These are phyloP conservation scores for Ornithoptera priamus DNA, from an alignment of 2,888 invertebrate species.

Conservation along the genomic window DNA sequence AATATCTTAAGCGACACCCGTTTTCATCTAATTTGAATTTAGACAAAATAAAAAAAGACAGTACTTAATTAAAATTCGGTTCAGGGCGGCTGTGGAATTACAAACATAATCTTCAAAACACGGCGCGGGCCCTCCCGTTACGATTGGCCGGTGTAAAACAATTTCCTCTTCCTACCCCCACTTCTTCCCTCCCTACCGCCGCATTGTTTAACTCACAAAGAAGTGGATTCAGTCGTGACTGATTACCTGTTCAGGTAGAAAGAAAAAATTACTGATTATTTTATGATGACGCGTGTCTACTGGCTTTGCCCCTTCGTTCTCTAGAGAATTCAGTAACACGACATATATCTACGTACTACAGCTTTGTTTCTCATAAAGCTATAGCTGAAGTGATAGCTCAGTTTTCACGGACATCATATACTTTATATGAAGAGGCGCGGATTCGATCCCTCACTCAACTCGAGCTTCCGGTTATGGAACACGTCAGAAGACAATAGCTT, in stretches of 20 bases:
- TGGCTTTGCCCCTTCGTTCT: slow-evolving; percentile 4
- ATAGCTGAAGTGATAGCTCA: too few species aligned
- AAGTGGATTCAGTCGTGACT: slow-evolving; percentile 13
- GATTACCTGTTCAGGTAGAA: slow-evolving; percentile 18
- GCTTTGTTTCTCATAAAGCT: too few species aligned
- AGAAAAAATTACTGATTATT: slow-evolving; percentile 17
- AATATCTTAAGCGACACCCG: too few species aligned
- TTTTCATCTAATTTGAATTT: too few species aligned
- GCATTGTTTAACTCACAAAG: slow-evolving; percentile 24
- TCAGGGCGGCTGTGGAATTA: slow-evolving; percentile 9
- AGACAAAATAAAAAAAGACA: slow-evolving; percentile 4
- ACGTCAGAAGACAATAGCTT: too few species aligned
- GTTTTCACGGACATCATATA: too few species aligned
- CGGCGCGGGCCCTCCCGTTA: slow-evolving; percentile 5
- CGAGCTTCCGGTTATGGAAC: too few species aligned
- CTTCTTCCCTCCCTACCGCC: not conserved
- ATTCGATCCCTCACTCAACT: too few species aligned
- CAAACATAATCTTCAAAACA: slow-evolving; percentile 18
- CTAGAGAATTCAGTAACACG: not conserved
- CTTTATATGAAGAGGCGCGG: too few species aligned
- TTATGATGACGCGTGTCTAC: not conserved
- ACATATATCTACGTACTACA: too few species aligned
- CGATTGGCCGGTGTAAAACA: slow-evolving; percentile 20
- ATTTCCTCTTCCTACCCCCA: not conserved
- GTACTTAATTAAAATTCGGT: slow-evolving; percentile 10